Base-by-base conservation (phyloP, 2,113 vertebrate genomes). In the Ochotona curzoniae region DNA sequence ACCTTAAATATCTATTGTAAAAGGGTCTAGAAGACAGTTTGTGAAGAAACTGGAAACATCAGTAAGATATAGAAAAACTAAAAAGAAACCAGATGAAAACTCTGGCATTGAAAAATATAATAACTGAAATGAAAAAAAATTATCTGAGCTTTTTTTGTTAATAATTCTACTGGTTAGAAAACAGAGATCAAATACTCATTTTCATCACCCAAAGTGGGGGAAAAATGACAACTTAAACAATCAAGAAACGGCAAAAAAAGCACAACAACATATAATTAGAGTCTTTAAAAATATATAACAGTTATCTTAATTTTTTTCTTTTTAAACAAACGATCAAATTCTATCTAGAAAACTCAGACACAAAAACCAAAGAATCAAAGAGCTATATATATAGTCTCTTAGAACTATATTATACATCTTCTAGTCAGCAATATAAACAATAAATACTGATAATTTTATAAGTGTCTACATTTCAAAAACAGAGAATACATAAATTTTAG, bases 401-500 rank as follows among this genome's bases (percentile, higher is more conserved):
- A 14, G 49, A 8, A 44, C 38, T 64, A 21, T 25, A 81, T 63
- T 49, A 57, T 28, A 66, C 0, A 38, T 57, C 35, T 85, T 92
- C 63, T 32, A n/a, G 47, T 51, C 1, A 83, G 21, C 17, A 70
- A 30, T 38, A 57, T 28, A 94, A 74, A 88, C 67, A 84, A 13
- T 30, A 57, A 64, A 28, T 35, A 70, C 60, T 89, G 44, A 82
- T 70, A 69, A 57, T 32, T 14, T 8, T 28, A 69, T 11, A 71
- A 88, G 35, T n/a, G 26, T 71, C 0, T 51, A 84, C 49, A 4
- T 26, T 69, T 51, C 49, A n/a, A 61, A 66, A 93, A 82, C 15
- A 67, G 20, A 70, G 54, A 91, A 86, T 23, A 83, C 54, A 30
- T 81, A 80, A 73, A 87, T 87, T 79, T 91, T 47, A 91, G 78